Evolutionary conservation across 1,140 invertebrate species (phyloP).

Genomic region (Zaprionus taronus): DNA sequence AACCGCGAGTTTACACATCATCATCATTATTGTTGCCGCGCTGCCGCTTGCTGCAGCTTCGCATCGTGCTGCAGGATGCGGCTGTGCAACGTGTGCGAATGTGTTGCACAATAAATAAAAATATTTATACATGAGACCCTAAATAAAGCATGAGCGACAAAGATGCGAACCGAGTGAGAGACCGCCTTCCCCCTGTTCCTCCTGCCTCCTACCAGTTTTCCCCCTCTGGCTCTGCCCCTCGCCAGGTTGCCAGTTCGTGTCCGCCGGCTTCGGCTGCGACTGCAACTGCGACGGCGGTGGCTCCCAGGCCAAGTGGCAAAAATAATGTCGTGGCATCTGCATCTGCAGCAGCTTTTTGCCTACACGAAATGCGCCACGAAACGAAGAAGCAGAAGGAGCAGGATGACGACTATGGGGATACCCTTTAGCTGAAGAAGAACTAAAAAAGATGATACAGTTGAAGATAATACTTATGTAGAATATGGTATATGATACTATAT

Average conservation of each 20-base stretch:
- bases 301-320: constrained; percentile 77
- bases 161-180: constrained; percentile 70
- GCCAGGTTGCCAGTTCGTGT: constrained; percentile 10
- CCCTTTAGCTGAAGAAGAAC: neutral
- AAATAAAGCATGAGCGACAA: constrained; percentile 82
- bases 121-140: constrained; percentile 83
- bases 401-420: neutral
- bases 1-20: constrained; percentile 82
- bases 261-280: constrained; percentile 7
- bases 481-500: no score
- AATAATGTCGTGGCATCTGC: constrained; percentile 82
- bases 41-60: constrained; percentile 18
- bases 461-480: no score
- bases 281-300: constrained; percentile 31
- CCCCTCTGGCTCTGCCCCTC: constrained; percentile 4
- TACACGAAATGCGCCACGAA: constrained; percentile 16
- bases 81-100: constrained; percentile 73
- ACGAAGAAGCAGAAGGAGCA: neutral
- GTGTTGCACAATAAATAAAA: constrained; percentile 83
- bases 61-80: constrained; percentile 58
- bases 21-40: constrained; percentile 78
- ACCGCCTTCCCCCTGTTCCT: constrained; percentile 25
- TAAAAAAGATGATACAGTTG: no score
- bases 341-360: constrained; percentile 53
- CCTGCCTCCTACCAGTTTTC: neutral